phyloP scores from a whole-genome alignment of 2,113 vertebrate genomes.

The Thunnus thynnus region DNA sequence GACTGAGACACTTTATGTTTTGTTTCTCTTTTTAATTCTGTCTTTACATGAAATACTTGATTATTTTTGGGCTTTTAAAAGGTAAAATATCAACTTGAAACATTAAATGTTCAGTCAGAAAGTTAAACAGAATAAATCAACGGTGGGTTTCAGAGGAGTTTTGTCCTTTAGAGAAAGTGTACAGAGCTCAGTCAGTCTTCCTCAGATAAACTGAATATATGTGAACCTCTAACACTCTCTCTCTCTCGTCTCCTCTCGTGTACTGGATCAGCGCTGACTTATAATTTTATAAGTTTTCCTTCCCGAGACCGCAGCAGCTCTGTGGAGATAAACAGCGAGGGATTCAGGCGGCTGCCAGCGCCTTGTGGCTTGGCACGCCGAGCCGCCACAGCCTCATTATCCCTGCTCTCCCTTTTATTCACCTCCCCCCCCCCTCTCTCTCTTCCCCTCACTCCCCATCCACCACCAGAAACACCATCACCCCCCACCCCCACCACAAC shows the following conservation, averaged over 20 bases:
- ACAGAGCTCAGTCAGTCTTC: background rate
- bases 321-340: constrained; percentile 46
- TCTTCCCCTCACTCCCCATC: background rate
- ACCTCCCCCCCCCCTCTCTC: background rate
- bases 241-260: background rate
- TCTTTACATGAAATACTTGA: no score
- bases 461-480: no score
- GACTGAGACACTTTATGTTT: no score
- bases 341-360: constrained; percentile 45
- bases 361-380: constrained; percentile 59
- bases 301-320: constrained; percentile 26
- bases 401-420: constrained; percentile 33
- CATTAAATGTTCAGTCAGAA: background rate
- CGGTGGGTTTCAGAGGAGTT: background rate
- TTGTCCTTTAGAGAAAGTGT: background rate
- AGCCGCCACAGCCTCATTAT: constrained; percentile 53
- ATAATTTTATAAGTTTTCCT: constrained; percentile 5
- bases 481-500: background rate
- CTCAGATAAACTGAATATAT: background rate
- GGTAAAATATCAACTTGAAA: background rate
- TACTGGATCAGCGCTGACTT: background rate
- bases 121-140: background rate
- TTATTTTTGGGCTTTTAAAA: background rate
- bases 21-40: no score
- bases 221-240: background rate